Percentiles rank a stretch among this genome's conserved stretches.
These are phyloP conservation scores for Indicator indicator DNA, from an alignment of 2,113 vertebrate species.

Conservation along the genomic window DNA sequence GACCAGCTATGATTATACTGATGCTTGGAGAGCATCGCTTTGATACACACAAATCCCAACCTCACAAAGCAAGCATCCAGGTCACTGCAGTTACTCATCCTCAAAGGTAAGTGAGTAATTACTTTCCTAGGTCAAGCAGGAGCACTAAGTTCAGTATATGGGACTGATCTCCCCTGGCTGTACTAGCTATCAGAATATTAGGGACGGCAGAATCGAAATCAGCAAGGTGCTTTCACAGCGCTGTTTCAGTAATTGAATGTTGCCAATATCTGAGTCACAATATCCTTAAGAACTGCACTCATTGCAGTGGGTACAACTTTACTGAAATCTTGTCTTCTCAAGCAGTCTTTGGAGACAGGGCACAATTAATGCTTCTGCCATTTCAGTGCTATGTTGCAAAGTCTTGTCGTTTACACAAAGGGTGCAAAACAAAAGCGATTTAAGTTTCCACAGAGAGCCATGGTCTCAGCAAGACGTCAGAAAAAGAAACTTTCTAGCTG, in stretches of 20 bases:
- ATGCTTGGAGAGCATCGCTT: not conserved
- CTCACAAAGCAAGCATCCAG: not conserved
- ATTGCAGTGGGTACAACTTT: not conserved
- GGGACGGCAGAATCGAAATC: not conserved
- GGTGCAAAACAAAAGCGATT: not conserved
- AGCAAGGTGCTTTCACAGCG: not conserved
- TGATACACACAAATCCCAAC: not conserved
- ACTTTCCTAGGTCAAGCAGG: not conserved
- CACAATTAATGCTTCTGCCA: not conserved
- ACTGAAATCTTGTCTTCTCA: not conserved
- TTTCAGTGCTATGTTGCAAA: not conserved
- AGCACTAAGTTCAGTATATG: not conserved
- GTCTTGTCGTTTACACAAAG: not conserved
- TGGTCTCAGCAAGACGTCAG: not conserved
- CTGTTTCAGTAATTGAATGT: not conserved
- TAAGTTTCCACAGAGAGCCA: not conserved
- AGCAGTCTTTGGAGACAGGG: not conserved
- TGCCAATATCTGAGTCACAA: not conserved
- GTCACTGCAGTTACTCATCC: not conserved
- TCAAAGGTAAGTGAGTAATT: not conserved
- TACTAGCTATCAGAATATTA: not conserved
- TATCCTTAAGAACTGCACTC: rapidly evolving
- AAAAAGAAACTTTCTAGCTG: not conserved
- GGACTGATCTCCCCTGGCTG: rapidly evolving
- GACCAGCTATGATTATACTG: not conserved